Evolutionary conservation across 2,888 invertebrate species (phyloP), one percentile per base, ranked within the genome.

Genomic region (Parelbella ahira): DNA sequence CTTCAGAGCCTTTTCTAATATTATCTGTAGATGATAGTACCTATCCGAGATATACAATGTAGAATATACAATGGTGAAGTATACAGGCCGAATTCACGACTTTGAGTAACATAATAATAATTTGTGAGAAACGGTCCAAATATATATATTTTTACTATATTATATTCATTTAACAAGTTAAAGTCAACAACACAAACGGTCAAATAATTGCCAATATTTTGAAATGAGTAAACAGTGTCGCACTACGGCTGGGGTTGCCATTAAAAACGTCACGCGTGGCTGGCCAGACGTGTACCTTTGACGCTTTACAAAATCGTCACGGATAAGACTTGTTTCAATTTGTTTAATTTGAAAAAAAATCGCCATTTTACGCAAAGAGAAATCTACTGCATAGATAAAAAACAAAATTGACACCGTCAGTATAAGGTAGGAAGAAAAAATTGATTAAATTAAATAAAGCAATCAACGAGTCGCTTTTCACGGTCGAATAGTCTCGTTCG

Each of bases 371-470:
- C 30, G 43, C 33, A 18, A 44, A 55, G 56, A 49, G 58, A 57
- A 63, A 57, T 52, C 51, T 28, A 28, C 39, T 15, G 15, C 15
- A 39, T 19, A 23, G 45, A 46, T 46, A 63, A 67, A 68, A 64
- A 70, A 63, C 48, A 54, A 66, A 70, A 65, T 62, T 57, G 49
- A 53, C 49, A 43, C 39, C 44, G 60, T 44, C 44, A 58, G 58
- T 60, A 50, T 33, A 25, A 19, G 30, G 1, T 8, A 32, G 20
- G 6, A 12, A 43, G 50, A 56, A 61, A 74, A 70, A 64, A 62
- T 56, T 55, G 51, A 55, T 65, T 63, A 77, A 81, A 82, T 83
- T 79, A 79, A 79, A 80, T 81, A 80, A 79, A 75, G 76, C 71
- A 75, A 79, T 78, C 72, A 65, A 67, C 66, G 65, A 63, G 63